Evolutionary conservation across 2,888 invertebrate genomes (phyloP).

Genomic region (Euplagia quadripunctaria): DNA sequence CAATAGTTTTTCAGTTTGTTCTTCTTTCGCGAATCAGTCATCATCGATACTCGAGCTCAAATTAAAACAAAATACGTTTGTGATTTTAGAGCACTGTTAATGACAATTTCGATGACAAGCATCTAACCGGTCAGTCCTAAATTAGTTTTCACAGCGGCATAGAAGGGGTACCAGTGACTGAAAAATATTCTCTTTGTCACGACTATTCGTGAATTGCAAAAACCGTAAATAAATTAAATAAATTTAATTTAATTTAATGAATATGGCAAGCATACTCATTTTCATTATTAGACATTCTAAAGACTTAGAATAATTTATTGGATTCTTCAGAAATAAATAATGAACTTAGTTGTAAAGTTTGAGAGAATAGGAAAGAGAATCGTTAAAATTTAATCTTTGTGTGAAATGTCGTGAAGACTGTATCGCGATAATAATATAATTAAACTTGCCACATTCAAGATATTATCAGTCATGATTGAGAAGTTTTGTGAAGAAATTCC

Average conservation of each 20-base stretch:
- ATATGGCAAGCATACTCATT: conserved; percentile 21
- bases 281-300: conserved; percentile 18
- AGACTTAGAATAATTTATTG: conserved; percentile 29
- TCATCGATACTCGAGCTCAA: too few species aligned
- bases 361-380: conserved; percentile 33
- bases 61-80: neutral
- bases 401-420: conserved; percentile 24
- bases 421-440: conserved; percentile 6
- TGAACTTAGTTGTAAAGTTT: conserved; percentile 40
- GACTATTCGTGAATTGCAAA: conserved; percentile 11
- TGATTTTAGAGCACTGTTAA: neutral
- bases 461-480: conserved; percentile 12
- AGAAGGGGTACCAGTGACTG: too few species aligned
- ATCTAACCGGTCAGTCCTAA: neutral
- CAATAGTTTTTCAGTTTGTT: neutral
- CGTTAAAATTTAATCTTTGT: conserved; percentile 33
- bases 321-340: conserved; percentile 39
- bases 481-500: conserved; percentile 4
- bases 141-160: neutral
- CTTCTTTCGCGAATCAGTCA: neutral
- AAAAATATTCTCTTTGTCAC: neutral
- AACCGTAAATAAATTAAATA: conserved; percentile 12
- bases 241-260: conserved; percentile 10
- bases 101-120: neutral
- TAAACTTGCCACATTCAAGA: conserved; percentile 24